phyloP scores from a whole-genome alignment of 2,888 invertebrate genomes.

The Nebria brevicollis region DNA sequence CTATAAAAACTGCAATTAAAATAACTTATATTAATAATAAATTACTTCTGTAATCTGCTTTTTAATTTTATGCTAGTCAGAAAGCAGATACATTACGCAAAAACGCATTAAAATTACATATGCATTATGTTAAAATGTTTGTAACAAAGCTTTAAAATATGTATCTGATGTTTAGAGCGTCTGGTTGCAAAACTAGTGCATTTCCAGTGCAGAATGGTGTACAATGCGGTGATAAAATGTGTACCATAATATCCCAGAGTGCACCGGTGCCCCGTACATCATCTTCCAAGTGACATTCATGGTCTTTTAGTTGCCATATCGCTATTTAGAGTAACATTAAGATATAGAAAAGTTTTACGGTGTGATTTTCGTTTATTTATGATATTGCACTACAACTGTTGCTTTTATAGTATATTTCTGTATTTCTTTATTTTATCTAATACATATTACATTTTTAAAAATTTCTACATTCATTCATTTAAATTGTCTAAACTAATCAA shows the following conservation, averaged over 20 bases:
- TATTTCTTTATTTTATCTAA: background rate
- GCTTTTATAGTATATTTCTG: background rate
- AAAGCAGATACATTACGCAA: background rate
- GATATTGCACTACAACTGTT: conserved; percentile 16
- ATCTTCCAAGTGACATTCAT: conserved; percentile 36
- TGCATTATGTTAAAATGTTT: background rate
- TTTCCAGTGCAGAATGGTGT: conserved; percentile 14
- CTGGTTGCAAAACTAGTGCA: conserved; percentile 20
- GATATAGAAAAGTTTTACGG: conserved; percentile 42
- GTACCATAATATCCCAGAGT: conserved; percentile 33
- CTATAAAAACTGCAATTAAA: background rate
- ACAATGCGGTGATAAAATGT: conserved; percentile 23
- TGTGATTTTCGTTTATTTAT: conserved; percentile 26
- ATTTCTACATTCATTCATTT: too few species aligned
- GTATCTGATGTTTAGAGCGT: conserved; percentile 15
- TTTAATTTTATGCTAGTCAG: background rate
- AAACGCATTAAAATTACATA: background rate
- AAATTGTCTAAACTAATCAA: too few species aligned
- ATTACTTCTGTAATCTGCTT: too few species aligned
- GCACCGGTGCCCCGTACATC: conserved; percentile 29
- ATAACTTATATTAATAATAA: background rate
- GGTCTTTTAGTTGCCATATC: conserved; percentile 37
- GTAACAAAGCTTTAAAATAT: background rate
- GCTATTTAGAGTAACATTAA: conserved; percentile 43
- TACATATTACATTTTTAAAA: background rate